These are phyloP conservation scores for Channallabes apus DNA, from an alignment of 2,797 vertebrate species.

Conservation along the genomic window DNA sequence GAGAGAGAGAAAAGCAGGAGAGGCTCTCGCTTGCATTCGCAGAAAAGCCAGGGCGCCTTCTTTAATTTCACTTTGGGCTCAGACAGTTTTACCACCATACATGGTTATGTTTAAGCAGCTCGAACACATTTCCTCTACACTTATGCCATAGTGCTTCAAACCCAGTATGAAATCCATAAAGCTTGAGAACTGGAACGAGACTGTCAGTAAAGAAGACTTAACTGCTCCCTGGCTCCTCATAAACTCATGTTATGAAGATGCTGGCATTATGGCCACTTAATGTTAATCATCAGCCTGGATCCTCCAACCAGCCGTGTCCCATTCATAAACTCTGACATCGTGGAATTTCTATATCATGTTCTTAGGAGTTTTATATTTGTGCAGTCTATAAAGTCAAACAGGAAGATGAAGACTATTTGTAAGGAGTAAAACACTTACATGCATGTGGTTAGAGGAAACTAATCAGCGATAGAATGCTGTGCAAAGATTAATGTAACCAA, in stretches of 20 bases:
- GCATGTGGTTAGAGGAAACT: background rate
- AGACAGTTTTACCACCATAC: slow-evolving; percentile 54
- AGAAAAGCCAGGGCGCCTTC: slow-evolving; percentile 36
- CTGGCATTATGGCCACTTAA: background rate
- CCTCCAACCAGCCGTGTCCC: background rate
- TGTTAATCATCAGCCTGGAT: background rate
- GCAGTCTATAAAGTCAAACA: background rate
- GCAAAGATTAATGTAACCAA: background rate
- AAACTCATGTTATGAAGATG: background rate
- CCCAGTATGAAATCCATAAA: slow-evolving; percentile 41
- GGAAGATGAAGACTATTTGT: background rate
- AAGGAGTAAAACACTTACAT: background rate
- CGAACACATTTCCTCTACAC: slow-evolving; percentile 46
- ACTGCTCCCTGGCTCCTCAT: background rate
- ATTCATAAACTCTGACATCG: background rate
- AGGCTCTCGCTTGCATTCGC: slow-evolving; percentile 41
- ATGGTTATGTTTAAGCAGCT: slow-evolving; percentile 59
- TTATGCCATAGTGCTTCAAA: slow-evolving; percentile 54
- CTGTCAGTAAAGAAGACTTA: background rate
- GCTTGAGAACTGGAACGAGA: slow-evolving; percentile 30
- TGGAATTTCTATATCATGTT: background rate
- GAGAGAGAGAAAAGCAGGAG: slow-evolving; percentile 27
- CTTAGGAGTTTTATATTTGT: background rate
- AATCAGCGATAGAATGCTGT: background rate
- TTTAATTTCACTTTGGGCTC: slow-evolving; percentile 48